A percentile compares a stretch with the other conserved stretches of the same genome.
phyloP scores from a whole-genome alignment of 2,797 vertebrate species.

The Gila robusta region DNA sequence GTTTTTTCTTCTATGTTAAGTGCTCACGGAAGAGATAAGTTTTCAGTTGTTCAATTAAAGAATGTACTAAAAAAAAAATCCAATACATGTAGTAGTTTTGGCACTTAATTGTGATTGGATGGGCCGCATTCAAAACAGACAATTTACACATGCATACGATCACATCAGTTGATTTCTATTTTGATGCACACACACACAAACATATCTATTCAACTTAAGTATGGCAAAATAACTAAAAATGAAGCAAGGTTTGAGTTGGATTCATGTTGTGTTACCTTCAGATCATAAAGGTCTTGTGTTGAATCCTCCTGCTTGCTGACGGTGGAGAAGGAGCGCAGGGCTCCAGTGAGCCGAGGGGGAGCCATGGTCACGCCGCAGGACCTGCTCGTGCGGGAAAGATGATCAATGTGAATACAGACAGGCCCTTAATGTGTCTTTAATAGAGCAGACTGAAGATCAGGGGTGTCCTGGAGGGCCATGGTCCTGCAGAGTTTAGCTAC shows the following conservation, averaged over 20 bases:
- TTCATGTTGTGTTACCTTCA: conserved; percentile 83
- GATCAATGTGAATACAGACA: neutral
- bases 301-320: conserved; percentile 92
- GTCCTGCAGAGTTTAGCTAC: too few relatives aligned
- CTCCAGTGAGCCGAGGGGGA: conserved; percentile 94
- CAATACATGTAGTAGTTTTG: neutral
- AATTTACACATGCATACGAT: neutral
- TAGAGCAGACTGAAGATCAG: neutral
- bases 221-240: neutral
- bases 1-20: too few relatives aligned
- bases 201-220: neutral
- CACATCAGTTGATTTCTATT: neutral
- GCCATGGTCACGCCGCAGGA: conserved; percentile 79
- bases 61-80: neutral
- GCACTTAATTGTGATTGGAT: neutral
- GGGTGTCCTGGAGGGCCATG: neutral
- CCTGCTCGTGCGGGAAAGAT: conserved; percentile 6
- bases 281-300: conserved; percentile 82
- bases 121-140: neutral
- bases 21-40: too few relatives aligned
- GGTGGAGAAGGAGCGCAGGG: conserved; percentile 93
- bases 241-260: neutral
- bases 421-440: neutral
- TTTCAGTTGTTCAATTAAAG: neutral
- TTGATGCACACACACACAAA: neutral